Conservation (phyloP, 2,113 vertebrate species). For the Halcyon malimbica region DNA sequence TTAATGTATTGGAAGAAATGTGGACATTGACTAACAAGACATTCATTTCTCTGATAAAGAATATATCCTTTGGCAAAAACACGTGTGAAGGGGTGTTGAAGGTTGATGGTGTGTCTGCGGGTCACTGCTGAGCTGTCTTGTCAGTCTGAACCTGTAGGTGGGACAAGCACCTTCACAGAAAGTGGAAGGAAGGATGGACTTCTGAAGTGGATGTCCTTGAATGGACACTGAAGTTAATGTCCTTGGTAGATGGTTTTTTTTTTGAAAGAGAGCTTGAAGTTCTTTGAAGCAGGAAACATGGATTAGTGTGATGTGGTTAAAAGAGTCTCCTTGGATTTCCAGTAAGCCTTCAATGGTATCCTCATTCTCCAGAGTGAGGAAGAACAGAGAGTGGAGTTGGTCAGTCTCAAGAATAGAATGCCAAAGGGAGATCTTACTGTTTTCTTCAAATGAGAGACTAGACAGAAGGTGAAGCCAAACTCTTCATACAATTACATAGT, state of each 20-base stretch:
- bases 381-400: background rate
- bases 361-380: background rate
- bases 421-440: background rate
- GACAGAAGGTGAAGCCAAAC: background rate
- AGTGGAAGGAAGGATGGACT: background rate
- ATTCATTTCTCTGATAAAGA: background rate
- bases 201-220: background rate
- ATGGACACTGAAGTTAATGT: background rate
- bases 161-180: background rate
- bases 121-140: background rate
- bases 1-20: background rate
- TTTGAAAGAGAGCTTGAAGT: background rate
- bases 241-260: background rate
- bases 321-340: background rate
- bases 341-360: background rate
- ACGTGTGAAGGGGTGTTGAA: accelerated
- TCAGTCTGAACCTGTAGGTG: background rate
- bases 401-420: background rate
- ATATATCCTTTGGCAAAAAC: background rate
- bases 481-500: background rate
- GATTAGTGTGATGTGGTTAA: background rate
- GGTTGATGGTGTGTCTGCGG: background rate
- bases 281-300: background rate
- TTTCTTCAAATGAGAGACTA: background rate
- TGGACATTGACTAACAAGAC: background rate